A percentile compares a stretch with the other conserved stretches of the same genome.
Conservation (phyloP, 2,113 vertebrate species). For the Donacobius atricapilla region DNA sequence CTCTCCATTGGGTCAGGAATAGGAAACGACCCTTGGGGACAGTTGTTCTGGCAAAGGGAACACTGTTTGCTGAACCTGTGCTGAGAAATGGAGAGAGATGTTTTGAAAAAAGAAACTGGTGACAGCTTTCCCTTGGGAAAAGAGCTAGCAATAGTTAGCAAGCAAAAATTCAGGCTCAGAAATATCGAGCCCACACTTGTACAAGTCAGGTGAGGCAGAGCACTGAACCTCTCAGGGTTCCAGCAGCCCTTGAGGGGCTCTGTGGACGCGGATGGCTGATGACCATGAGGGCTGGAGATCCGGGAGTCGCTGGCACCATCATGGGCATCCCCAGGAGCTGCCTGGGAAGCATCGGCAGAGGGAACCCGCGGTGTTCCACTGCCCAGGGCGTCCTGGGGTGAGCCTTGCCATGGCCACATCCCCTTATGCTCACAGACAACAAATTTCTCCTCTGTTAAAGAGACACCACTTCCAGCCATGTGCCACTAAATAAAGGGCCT, state of each 20-base stretch:
- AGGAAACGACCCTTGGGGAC: too few species aligned
- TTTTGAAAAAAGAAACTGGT: too few species aligned
- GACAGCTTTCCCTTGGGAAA: too few species aligned
- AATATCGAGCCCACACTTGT: too few species aligned
- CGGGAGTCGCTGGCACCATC: not conserved
- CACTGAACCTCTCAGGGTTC: not conserved
- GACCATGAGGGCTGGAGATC: not conserved
- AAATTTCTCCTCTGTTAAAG: not conserved
- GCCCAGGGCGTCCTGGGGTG: accelerated
- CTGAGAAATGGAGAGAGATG: too few species aligned
- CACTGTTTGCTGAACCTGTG: too few species aligned
- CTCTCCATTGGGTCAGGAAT: too few species aligned
- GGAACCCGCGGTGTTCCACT: not conserved
- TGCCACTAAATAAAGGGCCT: not conserved
- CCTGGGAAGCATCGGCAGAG: accelerated
- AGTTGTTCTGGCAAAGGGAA: too few species aligned
- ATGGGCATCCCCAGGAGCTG: not conserved
- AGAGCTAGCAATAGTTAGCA: too few species aligned
- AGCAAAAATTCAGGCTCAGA: too few species aligned
- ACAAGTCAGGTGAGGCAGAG: not conserved
- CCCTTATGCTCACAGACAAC: too few species aligned
- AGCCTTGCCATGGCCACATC: not conserved
- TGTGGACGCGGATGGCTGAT: not conserved
- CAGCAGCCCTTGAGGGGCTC: not conserved
- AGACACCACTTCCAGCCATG: not conserved